Evolutionary conservation across 1,140 invertebrate genomes (phyloP).

Genomic region (Aphelinus certus): DNA sequence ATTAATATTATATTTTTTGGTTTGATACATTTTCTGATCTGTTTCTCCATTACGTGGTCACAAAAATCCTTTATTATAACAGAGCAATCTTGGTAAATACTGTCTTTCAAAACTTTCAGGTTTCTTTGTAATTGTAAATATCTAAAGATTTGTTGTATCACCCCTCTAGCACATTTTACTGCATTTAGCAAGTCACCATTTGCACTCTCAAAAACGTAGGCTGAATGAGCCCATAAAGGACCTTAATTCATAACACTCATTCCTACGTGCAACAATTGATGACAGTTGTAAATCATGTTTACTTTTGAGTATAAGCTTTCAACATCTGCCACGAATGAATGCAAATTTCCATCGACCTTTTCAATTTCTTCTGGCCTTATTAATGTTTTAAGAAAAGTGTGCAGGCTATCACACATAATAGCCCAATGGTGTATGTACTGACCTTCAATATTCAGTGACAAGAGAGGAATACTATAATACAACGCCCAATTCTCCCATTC

Average conservation of each 20-base stretch:
- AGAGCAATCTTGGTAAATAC: neutral
- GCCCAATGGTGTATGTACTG: constrained; percentile 1
- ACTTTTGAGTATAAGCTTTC: constrained; percentile 32
- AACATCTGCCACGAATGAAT: constrained; percentile 21
- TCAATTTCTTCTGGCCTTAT: neutral
- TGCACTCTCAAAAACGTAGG: constrained; percentile 34
- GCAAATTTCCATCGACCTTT: neutral
- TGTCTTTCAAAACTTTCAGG: neutral
- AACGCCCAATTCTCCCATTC: too few relatives aligned
- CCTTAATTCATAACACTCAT: constrained; percentile 34
- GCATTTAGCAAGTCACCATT: constrained; percentile 27
- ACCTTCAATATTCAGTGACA: neutral
- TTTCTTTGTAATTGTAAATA: constrained; percentile 1
- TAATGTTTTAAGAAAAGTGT: neutral
- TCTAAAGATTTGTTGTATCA: constrained; percentile 35
- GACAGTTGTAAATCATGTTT: constrained; percentile 32
- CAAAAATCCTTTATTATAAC: neutral
- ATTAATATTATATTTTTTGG: neutral
- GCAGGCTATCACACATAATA: constrained; percentile 1
- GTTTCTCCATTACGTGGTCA: neutral
- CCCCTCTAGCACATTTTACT: constrained; percentile 32
- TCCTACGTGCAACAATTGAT: constrained; percentile 34
- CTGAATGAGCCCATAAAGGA: constrained; percentile 30
- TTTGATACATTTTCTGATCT: neutral
- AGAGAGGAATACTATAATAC: too few relatives aligned